Evolutionary conservation across 2,888 invertebrate species (phyloP).

Genomic region (Drosophila anceps): DNA sequence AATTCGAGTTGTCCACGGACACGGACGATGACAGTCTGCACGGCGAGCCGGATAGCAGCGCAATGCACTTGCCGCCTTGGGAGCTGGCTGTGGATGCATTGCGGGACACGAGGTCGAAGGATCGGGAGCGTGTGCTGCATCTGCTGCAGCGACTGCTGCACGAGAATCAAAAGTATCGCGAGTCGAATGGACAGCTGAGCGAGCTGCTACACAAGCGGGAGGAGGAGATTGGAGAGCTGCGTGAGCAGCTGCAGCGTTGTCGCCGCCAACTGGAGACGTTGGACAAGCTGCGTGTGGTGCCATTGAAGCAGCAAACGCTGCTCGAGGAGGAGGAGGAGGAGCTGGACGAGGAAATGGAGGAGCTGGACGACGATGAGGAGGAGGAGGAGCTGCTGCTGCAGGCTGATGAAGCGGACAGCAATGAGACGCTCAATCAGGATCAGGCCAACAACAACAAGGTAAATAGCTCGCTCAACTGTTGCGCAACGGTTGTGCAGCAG

Average conservation of each 20-base stretch:
- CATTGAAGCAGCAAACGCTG: slow-evolving; percentile 62
- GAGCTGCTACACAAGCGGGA: slow-evolving; percentile 83
- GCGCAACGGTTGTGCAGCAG: slow-evolving; percentile 9
- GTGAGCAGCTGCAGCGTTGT: slow-evolving; percentile 82
- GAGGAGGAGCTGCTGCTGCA: slow-evolving; percentile 34
- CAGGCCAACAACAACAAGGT: slow-evolving; percentile 63
- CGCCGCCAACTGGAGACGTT: slow-evolving; percentile 76
- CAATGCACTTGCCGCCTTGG: slow-evolving; percentile 83
- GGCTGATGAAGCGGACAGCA: slow-evolving; percentile 47
- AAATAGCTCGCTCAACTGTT: slow-evolving; percentile 55
- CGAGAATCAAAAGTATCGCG: slow-evolving; percentile 84
- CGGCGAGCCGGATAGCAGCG: slow-evolving; percentile 85
- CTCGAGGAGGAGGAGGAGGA: slow-evolving; percentile 39
- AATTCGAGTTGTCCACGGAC: slow-evolving; percentile 90
- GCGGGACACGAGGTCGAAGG: slow-evolving; percentile 83
- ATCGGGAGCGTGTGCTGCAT: slow-evolving; percentile 84
- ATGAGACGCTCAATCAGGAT: slow-evolving; percentile 61
- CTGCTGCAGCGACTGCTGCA: slow-evolving; percentile 83
- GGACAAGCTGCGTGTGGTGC: slow-evolving; percentile 65
- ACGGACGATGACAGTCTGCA: slow-evolving; percentile 89
- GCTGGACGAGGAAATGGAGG: slow-evolving; percentile 30
- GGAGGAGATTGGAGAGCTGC: slow-evolving; percentile 83
- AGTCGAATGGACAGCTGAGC: slow-evolving; percentile 82
- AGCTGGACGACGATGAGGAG: slow-evolving; percentile 42
- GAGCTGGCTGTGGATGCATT: slow-evolving; percentile 84